Evolutionary conservation across 2,113 vertebrate species (phyloP), one percentile per base, ranked within the genome.

Genomic region (Tetraodon nigroviridis): DNA sequence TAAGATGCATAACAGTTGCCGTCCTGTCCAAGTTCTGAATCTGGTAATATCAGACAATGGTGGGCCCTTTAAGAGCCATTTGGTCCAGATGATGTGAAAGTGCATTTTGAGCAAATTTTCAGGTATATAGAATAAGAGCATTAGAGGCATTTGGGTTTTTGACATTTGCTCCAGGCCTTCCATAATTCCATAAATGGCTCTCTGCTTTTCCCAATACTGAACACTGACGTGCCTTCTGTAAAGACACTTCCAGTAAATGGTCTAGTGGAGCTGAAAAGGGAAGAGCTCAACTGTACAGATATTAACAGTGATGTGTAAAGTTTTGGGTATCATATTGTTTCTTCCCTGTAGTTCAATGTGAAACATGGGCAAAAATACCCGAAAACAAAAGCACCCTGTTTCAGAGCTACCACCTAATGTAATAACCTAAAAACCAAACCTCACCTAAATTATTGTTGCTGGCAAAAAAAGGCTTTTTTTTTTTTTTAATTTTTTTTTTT

Each of bases 211-310:
- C 54, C 67, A 52, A 78, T 69, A 57, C 57, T 48, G 14, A 41
- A 51, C 19, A 6, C 56, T 73, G 79, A 67, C 70, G 66, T 62
- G 53, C 67, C 78, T 78, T 66, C 51, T 12, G 67, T 65, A 68
- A 66, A 78, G 62, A 79, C 76, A 79, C 73, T 83, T 64, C 73
- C 71, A 72, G 73, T 80, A 76, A 83, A 80, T 73, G 78, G 80
- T 84, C 71, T 74, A 80, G 60, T 80, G 80, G 64, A 84, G 82
- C 80, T 64, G 80, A 71, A 61, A 67, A 37, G 69, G 55, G 58
- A 69, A 60, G 56, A 47, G 5, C 24, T 55, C 69, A 51, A 45
- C 61, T 73, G 67, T 55, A 13, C 63, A 40, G n/a, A 72, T 61
- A 75, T 51, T 19, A 6, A n/a, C 46, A 48, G 7, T 20, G 17